Base-by-base conservation (phyloP, 2,113 vertebrate genomes). In the Lophotis ruficrista region DNA sequence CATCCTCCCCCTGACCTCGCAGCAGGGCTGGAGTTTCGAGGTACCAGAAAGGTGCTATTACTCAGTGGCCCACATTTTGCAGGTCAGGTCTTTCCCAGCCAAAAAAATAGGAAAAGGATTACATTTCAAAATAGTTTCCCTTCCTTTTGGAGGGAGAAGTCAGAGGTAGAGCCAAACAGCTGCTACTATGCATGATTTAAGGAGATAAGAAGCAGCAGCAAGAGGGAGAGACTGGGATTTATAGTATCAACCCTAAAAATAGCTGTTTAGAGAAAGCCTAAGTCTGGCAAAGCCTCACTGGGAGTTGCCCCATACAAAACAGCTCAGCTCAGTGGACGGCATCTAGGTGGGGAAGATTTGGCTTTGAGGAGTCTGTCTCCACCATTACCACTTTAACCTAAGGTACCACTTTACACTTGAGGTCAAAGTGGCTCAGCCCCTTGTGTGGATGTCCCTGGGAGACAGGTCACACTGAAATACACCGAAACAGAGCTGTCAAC, bases 161-260 rank as follows among this genome's bases (percentile, higher is more conserved):
- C 57, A 87, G 83, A 89, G 83, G 73, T 78, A 92, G 83, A 96
- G 96, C 94, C 94, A 97, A 96, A 86, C 89, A 95, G 93, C 96
- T 96, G 91, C 83, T 94, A 87, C 87, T 54, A 87, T 31, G 72
- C 38, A 89, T 94, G 95, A 96, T 95, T 96, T 96, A 96, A 92
- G 89, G 83, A 96, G 93, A 96, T 95, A 96, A 94, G 77, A 84
- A 87, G 66, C 45, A 93, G 66, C 87, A 93, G 78, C 50, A 65
- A 96, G 81, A 93, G 54, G 66, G 64, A 89, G 73, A 94, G 91
- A 72, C 43, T 38, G 31, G 57, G 91, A 96, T 97, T 96, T 96
- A 92, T 76, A 51, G 81, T 85, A 95, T 77, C 78, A 87, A 76
- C 50, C 92, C 93, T 94, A 96, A 96, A 97, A 97, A 94, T 91